phyloP scores from a whole-genome alignment of 2,797 vertebrate species.

The Onychomys arenicola region DNA sequence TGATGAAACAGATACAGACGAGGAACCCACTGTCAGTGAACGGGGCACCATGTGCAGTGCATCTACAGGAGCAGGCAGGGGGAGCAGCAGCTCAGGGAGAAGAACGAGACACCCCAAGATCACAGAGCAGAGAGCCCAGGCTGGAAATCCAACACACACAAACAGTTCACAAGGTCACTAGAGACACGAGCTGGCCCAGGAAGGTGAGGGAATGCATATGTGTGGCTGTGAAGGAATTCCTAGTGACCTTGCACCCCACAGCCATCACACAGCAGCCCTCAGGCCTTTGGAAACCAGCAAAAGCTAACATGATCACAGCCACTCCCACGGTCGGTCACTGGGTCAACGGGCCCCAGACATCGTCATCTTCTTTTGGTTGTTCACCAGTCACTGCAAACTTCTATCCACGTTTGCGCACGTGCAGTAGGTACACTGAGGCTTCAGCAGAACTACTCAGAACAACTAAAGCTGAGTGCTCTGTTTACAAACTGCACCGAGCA shows the following conservation, averaged over 20 bases:
- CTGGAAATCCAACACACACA: not conserved
- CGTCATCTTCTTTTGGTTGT: not conserved
- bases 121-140: not conserved
- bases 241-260: fast-evolving
- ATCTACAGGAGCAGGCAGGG: not conserved
- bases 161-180: not conserved
- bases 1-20: not conserved
- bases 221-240: fast-evolving
- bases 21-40: not conserved
- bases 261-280: not conserved
- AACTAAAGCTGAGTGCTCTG: not conserved
- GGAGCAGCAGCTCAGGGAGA: fast-evolving
- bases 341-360: not conserved
- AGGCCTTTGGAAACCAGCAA: not conserved
- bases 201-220: not conserved
- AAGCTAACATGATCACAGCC: not conserved
- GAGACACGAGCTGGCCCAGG: not conserved
- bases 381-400: too few relatives aligned
- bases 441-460: not conserved
- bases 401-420: not conserved
- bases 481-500: not conserved
- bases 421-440: not conserved
- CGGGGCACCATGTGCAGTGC: fast-evolving
- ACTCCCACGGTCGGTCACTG: not conserved
- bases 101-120: too few relatives aligned